Conservation (phyloP, 1,140 invertebrate species). For the Tetranychus cinnabarinus region DNA sequence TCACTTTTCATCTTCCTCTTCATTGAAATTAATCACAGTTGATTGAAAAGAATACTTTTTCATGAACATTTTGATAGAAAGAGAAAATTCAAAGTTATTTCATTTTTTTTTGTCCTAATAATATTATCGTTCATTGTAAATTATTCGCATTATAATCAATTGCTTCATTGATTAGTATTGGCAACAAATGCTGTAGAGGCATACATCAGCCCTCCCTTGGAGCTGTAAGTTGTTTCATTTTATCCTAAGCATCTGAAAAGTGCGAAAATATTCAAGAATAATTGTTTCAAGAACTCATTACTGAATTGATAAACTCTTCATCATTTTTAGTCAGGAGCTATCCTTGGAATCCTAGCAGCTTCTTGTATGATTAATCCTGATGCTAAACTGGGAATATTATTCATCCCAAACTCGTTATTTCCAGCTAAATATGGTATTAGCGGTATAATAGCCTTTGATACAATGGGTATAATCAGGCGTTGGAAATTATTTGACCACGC, state of each 20-base stretch:
- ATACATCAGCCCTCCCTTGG: slow-evolving; percentile 53
- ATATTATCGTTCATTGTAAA: too few relatives aligned
- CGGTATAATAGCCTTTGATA: slow-evolving; percentile 54
- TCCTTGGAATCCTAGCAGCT: slow-evolving; percentile 65
- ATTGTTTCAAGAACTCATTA: background rate
- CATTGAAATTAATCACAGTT: too few relatives aligned
- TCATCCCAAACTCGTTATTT: slow-evolving; percentile 65
- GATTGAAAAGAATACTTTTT: too few relatives aligned
- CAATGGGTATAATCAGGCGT: slow-evolving; percentile 49
- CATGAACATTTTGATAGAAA: too few relatives aligned
- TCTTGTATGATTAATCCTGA: slow-evolving; percentile 67
- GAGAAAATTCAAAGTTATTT: too few relatives aligned
- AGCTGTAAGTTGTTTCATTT: slow-evolving; percentile 40
- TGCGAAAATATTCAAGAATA: background rate
- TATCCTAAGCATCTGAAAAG: background rate
- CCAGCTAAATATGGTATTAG: slow-evolving; percentile 58
- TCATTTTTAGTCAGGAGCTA: slow-evolving; percentile 55
- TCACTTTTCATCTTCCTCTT: too few relatives aligned
- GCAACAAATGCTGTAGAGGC: slow-evolving; percentile 43
- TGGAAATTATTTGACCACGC: slow-evolving; percentile 91
- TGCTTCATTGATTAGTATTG: slow-evolving; percentile 58
- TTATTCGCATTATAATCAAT: slow-evolving; percentile 17
- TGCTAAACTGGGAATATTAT: slow-evolving; percentile 57
- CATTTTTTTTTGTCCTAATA: too few relatives aligned
- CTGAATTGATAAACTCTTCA: background rate